Percentiles rank a stretch among this genome's conserved stretches.
phyloP scores from a whole-genome alignment of 1,140 invertebrate genomes.

The Conopomorpha cramerella region DNA sequence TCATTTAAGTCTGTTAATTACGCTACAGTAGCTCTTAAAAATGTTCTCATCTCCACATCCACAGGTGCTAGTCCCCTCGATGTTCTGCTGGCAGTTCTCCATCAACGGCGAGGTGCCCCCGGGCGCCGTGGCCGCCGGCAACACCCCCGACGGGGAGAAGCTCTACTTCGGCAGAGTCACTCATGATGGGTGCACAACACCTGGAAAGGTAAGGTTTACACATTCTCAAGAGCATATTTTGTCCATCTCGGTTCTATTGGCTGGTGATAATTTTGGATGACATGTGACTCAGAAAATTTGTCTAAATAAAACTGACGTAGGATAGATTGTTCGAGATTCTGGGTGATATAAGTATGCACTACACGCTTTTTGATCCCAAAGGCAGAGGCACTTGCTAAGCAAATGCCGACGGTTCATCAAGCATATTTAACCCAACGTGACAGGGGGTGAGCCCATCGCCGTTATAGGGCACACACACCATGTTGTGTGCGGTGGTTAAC shows the following conservation, averaged over 20 bases:
- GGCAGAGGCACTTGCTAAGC: no score
- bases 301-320: neutral
- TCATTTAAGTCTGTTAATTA: no score
- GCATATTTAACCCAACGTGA: no score
- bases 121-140: slow-evolving; percentile 64
- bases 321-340: neutral
- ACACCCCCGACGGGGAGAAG: slow-evolving; percentile 66
- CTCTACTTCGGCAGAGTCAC: slow-evolving; percentile 67
- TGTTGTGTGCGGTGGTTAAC: no score
- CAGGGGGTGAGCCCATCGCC: no score
- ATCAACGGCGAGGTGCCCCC: slow-evolving; percentile 64
- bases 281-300: neutral
- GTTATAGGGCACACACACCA: no score
- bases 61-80: slow-evolving; percentile 66
- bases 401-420: no score
- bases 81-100: slow-evolving; percentile 67
- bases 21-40: no score
- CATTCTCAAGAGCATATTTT: neutral
- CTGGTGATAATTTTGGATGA: neutral
- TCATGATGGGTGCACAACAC: slow-evolving; percentile 64
- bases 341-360: no score
- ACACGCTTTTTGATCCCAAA: no score
- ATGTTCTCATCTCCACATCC: no score
- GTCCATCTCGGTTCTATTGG: neutral
- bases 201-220: slow-evolving; percentile 63